Evolutionary conservation across 2,888 invertebrate species (phyloP), one percentile per base, ranked within the genome.

Genomic region (Eupithecia tripunctaria): DNA sequence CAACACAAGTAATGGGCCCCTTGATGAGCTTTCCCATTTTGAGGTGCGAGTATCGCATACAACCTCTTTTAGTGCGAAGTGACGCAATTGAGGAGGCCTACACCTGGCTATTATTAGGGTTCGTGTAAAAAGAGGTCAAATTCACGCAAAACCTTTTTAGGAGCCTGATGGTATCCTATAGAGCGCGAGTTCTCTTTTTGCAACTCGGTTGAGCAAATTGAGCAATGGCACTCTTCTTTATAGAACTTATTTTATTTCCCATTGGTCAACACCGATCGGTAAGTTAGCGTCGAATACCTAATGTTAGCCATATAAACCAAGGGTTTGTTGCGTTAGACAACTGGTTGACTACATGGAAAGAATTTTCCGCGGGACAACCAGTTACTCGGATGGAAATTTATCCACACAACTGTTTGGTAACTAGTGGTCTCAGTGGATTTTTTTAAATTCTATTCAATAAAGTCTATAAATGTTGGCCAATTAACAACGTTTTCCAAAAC

Each of bases 1-100:
- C 69, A 70, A 75, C 70, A 72, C 47, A 67, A 27, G 62, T 74
- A 72, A 72, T 70, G 70, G 67, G 7, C 27, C 67, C 27, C 38
- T 63, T 75, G 67, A 72, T 70, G 63, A 72, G 72, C 59, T 69
- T 68, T 64, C 68, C 43, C 60, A 12, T 67, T 59, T 56, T 68
- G 56, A 56, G 21, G 25, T 56, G 56, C 4, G 56, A 56, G 51
- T 51, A 51, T 21, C 21, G 56, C 25, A 56, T 56, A 56, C 56
- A 56, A 25, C 36, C 36, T 63, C 32, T 72, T 43, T 62, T 63
- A 21, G 56, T 59, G 38, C 18, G n/a, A 36, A 68, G 36, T 60
- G 60, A 59, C 41, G 67, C 25, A 51, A 47, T 56, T 43, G 68
- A 56, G 66, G 25, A 5, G 18, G 29, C 41, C 41, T 18, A 56